phyloP scores from a whole-genome alignment of 1,140 invertebrate species.

The Oedothorax gibbosus region DNA sequence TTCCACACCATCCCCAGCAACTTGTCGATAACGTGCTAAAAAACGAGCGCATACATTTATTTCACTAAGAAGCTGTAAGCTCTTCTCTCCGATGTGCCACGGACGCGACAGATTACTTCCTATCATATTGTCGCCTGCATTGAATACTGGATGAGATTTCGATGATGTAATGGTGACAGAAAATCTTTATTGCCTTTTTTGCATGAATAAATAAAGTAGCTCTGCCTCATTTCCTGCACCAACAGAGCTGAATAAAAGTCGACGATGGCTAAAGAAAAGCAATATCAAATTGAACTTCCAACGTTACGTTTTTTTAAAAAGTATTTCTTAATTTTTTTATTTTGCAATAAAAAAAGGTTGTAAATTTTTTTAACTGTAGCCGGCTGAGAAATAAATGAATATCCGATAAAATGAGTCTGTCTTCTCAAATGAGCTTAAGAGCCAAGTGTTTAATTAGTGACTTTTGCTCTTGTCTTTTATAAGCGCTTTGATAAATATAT shows the following conservation, averaged over 20 bases:
- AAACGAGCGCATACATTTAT: conserved; percentile 5
- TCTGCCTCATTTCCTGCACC: conserved; percentile 57
- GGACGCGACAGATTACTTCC: conserved; percentile 53
- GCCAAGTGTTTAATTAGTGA: no score
- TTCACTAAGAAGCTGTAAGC: conserved; percentile 12
- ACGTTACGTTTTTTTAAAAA: background rate
- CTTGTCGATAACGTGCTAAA: no score
- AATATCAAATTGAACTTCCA: conserved; percentile 51
- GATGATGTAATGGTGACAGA: conserved; percentile 54
- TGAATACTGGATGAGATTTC: conserved; percentile 57
- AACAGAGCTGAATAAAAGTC: conserved; percentile 17
- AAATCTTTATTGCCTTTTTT: conserved; percentile 57
- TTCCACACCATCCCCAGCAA: no score
- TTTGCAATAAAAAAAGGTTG: no score
- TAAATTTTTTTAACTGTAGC: no score
- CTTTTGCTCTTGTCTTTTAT: no score
- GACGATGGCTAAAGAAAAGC: conserved; percentile 49
- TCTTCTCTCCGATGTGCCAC: conserved; percentile 32
- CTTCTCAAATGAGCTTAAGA: no score
- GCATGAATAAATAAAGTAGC: conserved; percentile 59
- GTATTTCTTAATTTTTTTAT: no score
- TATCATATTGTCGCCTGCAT: conserved; percentile 53
- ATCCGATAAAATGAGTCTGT: no score
- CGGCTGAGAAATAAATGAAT: no score
- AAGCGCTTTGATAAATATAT: no score